Base-by-base conservation (phyloP, 2,888 invertebrate species). In the Eumerus sabulonum region DNA sequence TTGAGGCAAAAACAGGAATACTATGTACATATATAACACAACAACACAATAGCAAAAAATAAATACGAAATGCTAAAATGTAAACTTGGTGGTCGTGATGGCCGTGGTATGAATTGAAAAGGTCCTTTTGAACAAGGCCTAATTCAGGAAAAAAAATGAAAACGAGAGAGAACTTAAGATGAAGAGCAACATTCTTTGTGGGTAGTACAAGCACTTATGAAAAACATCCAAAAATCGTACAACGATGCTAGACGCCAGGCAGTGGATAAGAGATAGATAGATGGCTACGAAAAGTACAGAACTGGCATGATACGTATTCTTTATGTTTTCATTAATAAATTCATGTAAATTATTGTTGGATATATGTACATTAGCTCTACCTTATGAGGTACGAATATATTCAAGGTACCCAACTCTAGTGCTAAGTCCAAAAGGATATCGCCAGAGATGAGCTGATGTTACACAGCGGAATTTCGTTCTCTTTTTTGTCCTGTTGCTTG, bases 271-370 rank as follows among this genome's bases (percentile, higher is more conserved):
- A 27, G 27, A 27, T 27, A n/a, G 27, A 4, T 27, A 27, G 27
- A 27, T 27, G 27, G 27, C 7, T 27, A n/a, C 27, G 11, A 19
- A 45, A 54, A 40, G 13, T 12, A 17, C 36, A 38, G 13, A 47
- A 36, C 4, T 51, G 19, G 38, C 44, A 50, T 36, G 19, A 57
- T 66, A 38, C 35, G 51, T 53, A 63, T 79, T 59, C 63, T 54
- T 77, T 68, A 36, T 63, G 51, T 19, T 51, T 72, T 72, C 72
- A 62, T 72, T 79, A 72, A 79, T 73, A 60, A 79, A 68, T 77
- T 72, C 77, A 77, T 67, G 63, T 62, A 73, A 79, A 77, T 79
- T 73, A 73, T 63, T 72, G 60, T 35, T 56, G 44, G n/a, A 4
- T 27, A 56, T 3, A 45, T 56, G 36, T 67, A 63, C 73, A 79